Evolutionary conservation across 2,888 invertebrate species (phyloP).

Genomic region (Volucella inflata): DNA sequence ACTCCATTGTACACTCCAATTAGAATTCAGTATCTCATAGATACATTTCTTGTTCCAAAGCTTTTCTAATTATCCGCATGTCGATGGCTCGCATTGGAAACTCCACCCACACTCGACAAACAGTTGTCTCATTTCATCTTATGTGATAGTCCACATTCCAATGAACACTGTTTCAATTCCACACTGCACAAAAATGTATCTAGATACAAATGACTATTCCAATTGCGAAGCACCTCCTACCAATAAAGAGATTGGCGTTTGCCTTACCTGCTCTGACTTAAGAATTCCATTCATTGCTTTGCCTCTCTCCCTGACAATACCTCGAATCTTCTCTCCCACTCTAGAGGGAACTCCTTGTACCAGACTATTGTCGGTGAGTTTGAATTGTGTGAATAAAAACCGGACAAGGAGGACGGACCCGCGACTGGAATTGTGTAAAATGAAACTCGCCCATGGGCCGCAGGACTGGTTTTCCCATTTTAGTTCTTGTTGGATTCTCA

Average conservation of each 20-base stretch:
- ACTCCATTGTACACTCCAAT: slow-evolving; percentile 47
- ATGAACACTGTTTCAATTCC: slow-evolving; percentile 69
- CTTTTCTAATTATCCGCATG: slow-evolving; percentile 57
- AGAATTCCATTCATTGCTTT: neutral
- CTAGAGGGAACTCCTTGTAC: slow-evolving; percentile 39
- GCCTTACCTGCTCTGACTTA: slow-evolving; percentile 30
- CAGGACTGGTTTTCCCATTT: slow-evolving; percentile 83
- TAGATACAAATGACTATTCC: slow-evolving; percentile 40
- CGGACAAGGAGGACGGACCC: slow-evolving; percentile 69
- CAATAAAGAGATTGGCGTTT: slow-evolving; percentile 36
- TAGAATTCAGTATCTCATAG: slow-evolving; percentile 37
- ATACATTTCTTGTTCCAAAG: slow-evolving; percentile 58
- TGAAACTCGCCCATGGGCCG: slow-evolving; percentile 77
- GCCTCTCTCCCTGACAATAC: slow-evolving; percentile 7
- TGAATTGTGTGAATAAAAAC: slow-evolving; percentile 25
- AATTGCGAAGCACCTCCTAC: slow-evolving; percentile 50
- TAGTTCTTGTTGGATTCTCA: slow-evolving; percentile 84
- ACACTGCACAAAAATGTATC: slow-evolving; percentile 8
- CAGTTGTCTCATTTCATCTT: slow-evolving; percentile 44
- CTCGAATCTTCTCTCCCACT: slow-evolving; percentile 35
- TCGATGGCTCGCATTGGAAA: neutral
- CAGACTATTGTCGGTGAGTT: slow-evolving; percentile 18
- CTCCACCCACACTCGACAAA: slow-evolving; percentile 51
- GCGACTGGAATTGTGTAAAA: slow-evolving; percentile 79
- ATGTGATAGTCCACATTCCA: slow-evolving; percentile 47